These are phyloP conservation scores for Drosophila falleni DNA, from an alignment of 2,888 invertebrate species.

Conservation along the genomic window DNA sequence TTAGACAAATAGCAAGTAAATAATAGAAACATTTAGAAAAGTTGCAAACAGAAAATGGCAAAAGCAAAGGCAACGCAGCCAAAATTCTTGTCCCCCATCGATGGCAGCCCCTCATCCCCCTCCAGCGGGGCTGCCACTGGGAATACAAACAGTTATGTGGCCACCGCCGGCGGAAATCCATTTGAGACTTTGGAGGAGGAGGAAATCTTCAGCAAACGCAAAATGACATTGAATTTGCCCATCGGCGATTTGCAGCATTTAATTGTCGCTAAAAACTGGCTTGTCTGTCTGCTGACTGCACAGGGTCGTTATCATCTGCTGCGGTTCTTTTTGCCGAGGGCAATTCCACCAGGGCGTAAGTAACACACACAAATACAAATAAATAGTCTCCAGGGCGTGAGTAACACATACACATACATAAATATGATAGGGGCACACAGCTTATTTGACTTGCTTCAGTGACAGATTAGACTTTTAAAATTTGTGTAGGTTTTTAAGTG, in stretches of 20 bases:
- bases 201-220: slow-evolving; percentile 94
- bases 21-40: background rate
- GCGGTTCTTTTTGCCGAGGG: slow-evolving; percentile 92
- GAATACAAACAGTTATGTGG: slow-evolving; percentile 34
- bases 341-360: slow-evolving; percentile 92
- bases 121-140: background rate
- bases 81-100: slow-evolving; percentile 72
- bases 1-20: slow-evolving; percentile 21
- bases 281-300: slow-evolving; percentile 94
- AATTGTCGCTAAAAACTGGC: slow-evolving; percentile 92
- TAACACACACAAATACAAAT: background rate
- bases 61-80: slow-evolving; percentile 66
- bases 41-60: slow-evolving; percentile 44
- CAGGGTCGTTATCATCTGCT: slow-evolving; percentile 88
- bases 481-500: too few relatives aligned
- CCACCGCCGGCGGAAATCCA: slow-evolving; percentile 52
- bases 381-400: too few relatives aligned
- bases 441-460: too few relatives aligned
- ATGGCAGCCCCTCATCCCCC: slow-evolving; percentile 8
- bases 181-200: slow-evolving; percentile 84
- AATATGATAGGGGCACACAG: too few relatives aligned
- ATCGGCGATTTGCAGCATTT: slow-evolving; percentile 91
- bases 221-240: slow-evolving; percentile 92
- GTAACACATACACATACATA: too few relatives aligned
- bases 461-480: too few relatives aligned